Evolutionary conservation across 2,797 vertebrate genomes (phyloP), one percentile per base, ranked within the genome.

Genomic region (Acestrorhynchus altus): DNA sequence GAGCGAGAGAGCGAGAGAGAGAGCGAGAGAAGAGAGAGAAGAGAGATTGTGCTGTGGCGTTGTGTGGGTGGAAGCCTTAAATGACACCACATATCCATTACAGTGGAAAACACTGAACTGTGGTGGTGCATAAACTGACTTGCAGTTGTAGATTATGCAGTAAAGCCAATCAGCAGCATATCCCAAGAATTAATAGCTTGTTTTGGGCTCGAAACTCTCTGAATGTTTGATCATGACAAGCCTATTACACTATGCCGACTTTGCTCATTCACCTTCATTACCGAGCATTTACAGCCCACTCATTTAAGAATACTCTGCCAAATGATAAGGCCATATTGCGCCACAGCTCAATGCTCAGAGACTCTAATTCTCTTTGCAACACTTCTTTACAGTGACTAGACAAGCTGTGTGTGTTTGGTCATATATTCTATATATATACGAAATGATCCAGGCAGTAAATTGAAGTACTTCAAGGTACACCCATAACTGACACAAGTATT

Each of bases 231-330:
- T 76, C 40, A 49, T 66, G 60, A 72, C 47, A 52, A 66, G 22
- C 35, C 52, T 66, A 40, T 76, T 60, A 72, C 35, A 72, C 11
- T 20, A 51, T 44, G 47, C 24, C 3, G 68, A 76, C 42, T 47
- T 69, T 44, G 40, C 66, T 47, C 42, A 57, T 63, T 74, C 40
- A 54, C 60, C 42, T 56, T 80, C 65, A 79, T 79, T 83, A 64
- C 22, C 22, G 49, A 56, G 4, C 12, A n/a, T 51, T 59, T 42
- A 79, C 73, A 74, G 65, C 67, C 39, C 15, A 70, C 24, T 44
- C 64, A 61, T 26, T 74, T 77, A 46, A 61, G 57, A 80, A 26
- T 57, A 67, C 60, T 66, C 59, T 61, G 65, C 61, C 26, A 64
- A 51, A 78, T 66, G 61, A 26, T 66, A 67, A 28, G 60, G 51